These are phyloP conservation scores for Rhinopithecus roxellana DNA, from an alignment of 2,113 vertebrate genomes.

Conservation along the genomic window DNA sequence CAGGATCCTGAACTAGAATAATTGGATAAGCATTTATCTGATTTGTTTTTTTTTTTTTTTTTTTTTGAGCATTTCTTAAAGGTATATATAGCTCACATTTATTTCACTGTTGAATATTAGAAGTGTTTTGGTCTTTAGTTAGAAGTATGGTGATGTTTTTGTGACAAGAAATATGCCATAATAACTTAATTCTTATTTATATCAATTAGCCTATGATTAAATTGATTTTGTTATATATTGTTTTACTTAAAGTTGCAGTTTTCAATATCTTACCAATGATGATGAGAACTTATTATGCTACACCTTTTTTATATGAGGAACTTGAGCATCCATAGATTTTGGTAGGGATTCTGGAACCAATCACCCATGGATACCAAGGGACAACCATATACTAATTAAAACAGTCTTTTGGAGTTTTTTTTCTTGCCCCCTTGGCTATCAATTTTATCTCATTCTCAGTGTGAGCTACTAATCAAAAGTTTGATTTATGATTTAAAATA, in stretches of 20 bases:
- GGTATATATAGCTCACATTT: background rate
- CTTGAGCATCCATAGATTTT: background rate
- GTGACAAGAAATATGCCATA: background rate
- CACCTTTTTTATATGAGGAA: background rate
- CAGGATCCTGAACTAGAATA: background rate
- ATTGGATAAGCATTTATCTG: background rate
- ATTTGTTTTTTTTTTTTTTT: no score
- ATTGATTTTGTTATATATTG: background rate
- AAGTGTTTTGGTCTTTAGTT: background rate
- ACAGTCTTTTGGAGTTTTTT: background rate
- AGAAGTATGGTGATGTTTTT: background rate
- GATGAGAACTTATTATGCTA: background rate
- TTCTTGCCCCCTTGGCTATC: no score
- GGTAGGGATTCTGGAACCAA: background rate
- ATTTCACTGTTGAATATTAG: background rate
- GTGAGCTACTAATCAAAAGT: background rate
- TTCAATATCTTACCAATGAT: background rate
- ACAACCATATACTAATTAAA: background rate
- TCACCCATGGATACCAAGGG: background rate
- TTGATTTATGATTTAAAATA: background rate
- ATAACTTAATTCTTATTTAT: background rate
- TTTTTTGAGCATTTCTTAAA: background rate
- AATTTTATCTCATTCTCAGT: background rate
- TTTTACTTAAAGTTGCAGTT: background rate
- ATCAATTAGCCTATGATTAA: background rate